Evolutionary conservation across 2,113 vertebrate species (phyloP).

Genomic region (Sebastes fasciatus): DNA sequence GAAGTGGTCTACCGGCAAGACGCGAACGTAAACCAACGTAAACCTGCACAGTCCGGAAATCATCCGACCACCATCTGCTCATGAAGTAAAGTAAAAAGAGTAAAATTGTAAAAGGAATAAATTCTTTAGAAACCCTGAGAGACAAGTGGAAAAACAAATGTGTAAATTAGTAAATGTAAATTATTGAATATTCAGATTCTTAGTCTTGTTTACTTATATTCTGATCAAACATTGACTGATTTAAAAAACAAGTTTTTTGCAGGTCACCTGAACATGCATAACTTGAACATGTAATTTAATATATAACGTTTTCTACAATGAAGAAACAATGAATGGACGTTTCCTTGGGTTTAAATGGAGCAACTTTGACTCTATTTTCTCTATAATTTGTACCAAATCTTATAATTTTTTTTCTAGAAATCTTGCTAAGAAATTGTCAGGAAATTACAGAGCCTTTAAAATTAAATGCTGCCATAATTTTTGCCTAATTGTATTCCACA

Average conservation of each 20-base stretch:
- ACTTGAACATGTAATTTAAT: background rate
- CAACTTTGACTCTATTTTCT: background rate
- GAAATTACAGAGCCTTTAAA: background rate
- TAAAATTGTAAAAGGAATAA: background rate
- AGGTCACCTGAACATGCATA: background rate
- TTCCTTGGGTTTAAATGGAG: background rate
- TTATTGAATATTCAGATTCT: too few relatives aligned
- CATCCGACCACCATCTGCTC: too few relatives aligned
- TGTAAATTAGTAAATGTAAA: too few relatives aligned
- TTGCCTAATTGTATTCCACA: background rate
- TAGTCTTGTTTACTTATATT: background rate
- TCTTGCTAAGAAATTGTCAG: background rate
- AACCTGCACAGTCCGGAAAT: background rate
- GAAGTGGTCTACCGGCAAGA: background rate
- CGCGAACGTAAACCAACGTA: too few relatives aligned
- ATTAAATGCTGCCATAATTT: background rate
- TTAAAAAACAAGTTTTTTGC: background rate
- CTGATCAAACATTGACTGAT: background rate
- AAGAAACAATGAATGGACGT: background rate
- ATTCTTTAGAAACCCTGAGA: conserved; percentile 12
- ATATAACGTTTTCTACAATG: background rate
- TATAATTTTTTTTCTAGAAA: background rate
- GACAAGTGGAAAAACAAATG: background rate
- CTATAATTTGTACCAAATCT: too few relatives aligned
- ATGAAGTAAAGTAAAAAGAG: background rate